Percentiles rank a stretch among this genome's conserved stretches.
phyloP scores from a whole-genome alignment of 2,888 invertebrate species.

The Prenolepis imparis region DNA sequence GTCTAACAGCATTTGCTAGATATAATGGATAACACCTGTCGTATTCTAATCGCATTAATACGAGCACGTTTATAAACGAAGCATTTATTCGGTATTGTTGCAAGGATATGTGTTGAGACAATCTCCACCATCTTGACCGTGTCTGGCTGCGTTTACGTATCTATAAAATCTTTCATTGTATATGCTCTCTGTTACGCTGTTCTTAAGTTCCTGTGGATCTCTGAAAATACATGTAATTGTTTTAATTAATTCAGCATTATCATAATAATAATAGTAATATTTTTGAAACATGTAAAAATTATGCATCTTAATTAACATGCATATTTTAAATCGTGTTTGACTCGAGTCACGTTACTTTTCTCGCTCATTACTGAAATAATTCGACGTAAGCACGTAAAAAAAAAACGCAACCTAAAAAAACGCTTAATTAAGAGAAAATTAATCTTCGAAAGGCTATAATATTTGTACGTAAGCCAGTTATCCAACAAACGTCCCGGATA shows the following conservation, averaged over 20 bases:
- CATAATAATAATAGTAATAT: not conserved
- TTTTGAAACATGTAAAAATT: not conserved
- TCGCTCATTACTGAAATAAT: slow-evolving; percentile 15
- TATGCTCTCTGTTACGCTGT: slow-evolving; percentile 89
- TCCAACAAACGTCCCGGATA: not conserved
- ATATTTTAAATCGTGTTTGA: slow-evolving; percentile 7
- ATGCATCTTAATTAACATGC: not conserved
- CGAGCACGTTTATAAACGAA: not conserved
- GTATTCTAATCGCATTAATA: slow-evolving; percentile 11
- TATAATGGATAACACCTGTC: not conserved
- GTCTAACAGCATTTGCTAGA: not conserved
- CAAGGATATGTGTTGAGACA: slow-evolving; percentile 91
- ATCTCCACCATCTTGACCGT: slow-evolving; percentile 94
- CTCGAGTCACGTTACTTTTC: slow-evolving; percentile 51
- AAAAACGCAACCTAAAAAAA: not conserved
- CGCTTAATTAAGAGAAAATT: slow-evolving; percentile 16
- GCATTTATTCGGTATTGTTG: slow-evolving; percentile 88
- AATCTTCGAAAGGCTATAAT: slow-evolving; percentile 4
- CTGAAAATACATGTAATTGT: slow-evolving; percentile 87
- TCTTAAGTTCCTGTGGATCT: slow-evolving; percentile 91
- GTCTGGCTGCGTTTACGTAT: slow-evolving; percentile 93
- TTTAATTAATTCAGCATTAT: not conserved
- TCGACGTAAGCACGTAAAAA: not conserved
- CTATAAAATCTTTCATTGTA: slow-evolving; percentile 92
- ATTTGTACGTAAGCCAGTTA: slow-evolving; percentile 12